A percentile compares a stretch with the other conserved stretches of the same genome.
phyloP scores from a whole-genome alignment of 2,113 vertebrate species.

The Hepsetus odoe region DNA sequence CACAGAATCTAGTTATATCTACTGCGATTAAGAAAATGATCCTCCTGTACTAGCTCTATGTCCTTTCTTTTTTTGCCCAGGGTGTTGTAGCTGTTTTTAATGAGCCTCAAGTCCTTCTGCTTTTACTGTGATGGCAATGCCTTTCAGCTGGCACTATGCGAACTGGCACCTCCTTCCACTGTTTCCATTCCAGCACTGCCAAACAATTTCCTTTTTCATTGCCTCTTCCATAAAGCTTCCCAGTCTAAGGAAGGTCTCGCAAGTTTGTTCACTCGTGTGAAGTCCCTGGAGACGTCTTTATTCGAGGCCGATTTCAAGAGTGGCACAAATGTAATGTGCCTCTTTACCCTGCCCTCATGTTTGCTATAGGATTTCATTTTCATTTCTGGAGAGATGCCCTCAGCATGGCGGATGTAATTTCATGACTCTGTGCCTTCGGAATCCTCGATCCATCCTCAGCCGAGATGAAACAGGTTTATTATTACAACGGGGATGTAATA shows the following conservation, averaged over 20 bases:
- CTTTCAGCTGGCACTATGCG: conserved; percentile 26
- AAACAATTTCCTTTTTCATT: conserved; percentile 48
- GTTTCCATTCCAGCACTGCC: conserved; percentile 35
- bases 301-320: conserved; percentile 43
- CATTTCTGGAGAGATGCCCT: conserved; percentile 62
- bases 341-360: conserved; percentile 38
- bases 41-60: conserved; percentile 7
- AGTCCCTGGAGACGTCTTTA: conserved; percentile 38
- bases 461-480: conserved; percentile 67
- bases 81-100: conserved; percentile 7
- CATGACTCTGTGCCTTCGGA: conserved; percentile 63
- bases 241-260: conserved; percentile 25
- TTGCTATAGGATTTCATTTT: conserved; percentile 60
- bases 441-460: conserved; percentile 59
- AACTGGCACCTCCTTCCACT: conserved; percentile 27
- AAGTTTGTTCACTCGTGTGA: conserved; percentile 27
- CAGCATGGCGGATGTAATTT: conserved; percentile 69
- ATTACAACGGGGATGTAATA: conserved; percentile 72
- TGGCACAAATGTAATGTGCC: conserved; percentile 30
- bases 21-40: conserved; percentile 32
- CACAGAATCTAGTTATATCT: background rate
- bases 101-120: background rate
- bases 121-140: background rate
- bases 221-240: conserved; percentile 21
- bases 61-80: conserved; percentile 12